phyloP scores from a whole-genome alignment of 1,140 invertebrate species.

The Euwallacea fornicatus region DNA sequence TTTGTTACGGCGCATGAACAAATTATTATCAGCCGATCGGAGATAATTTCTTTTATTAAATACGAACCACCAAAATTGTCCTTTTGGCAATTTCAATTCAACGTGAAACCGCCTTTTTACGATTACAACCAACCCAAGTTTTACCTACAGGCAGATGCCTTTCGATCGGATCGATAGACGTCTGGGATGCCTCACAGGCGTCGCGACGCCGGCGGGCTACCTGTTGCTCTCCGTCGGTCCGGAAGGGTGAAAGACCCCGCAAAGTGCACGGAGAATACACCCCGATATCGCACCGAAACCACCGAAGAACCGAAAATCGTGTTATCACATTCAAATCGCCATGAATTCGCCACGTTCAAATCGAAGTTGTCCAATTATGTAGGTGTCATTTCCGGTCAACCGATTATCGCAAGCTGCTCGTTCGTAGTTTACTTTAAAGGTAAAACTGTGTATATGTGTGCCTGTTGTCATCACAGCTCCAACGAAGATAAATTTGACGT shows the following conservation, averaged over 20 bases:
- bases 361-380: too few species aligned
- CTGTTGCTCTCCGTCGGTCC: slow-evolving; percentile 25
- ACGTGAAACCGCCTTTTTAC: neutral
- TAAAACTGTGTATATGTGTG: too few species aligned
- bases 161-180: slow-evolving; percentile 35
- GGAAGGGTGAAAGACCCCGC: slow-evolving; percentile 17
- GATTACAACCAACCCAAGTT: neutral
- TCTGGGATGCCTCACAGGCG: slow-evolving; percentile 33
- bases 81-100: neutral
- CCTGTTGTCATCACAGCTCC: too few species aligned
- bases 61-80: neutral
- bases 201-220: slow-evolving; percentile 36
- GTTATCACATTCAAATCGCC: too few species aligned
- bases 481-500: too few species aligned
- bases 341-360: too few species aligned
- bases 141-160: neutral
- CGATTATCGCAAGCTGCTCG: too few species aligned
- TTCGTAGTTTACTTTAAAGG: too few species aligned
- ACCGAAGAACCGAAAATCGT: too few species aligned
- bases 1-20: neutral
- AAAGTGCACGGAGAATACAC: neutral
- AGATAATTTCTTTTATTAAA: neutral
- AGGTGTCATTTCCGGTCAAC: too few species aligned
- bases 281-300: too few species aligned
- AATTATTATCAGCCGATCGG: neutral